Conservation (phyloP, 2,797 vertebrate species). For the Delichon dasypus region DNA sequence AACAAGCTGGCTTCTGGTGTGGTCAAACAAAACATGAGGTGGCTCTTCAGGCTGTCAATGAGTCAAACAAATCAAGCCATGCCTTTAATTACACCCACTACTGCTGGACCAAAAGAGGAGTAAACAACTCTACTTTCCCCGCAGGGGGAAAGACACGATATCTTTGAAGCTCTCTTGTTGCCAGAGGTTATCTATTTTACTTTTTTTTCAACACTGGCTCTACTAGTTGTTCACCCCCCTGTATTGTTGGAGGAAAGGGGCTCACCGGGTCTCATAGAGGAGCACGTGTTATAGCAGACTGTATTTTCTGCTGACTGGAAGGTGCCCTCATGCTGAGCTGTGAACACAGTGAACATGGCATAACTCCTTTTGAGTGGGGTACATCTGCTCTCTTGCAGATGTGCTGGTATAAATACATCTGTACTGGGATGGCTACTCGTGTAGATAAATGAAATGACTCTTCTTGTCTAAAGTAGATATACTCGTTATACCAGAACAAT, state of each 20-base stretch:
- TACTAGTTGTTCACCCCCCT: neutral
- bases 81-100: neutral
- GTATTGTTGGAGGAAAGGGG: neutral
- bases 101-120: neutral
- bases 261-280: neutral
- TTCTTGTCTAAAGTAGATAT: neutral
- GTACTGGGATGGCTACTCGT: neutral
- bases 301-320: neutral
- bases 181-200: neutral
- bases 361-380: neutral
- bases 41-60: neutral
- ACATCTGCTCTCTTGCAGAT: neutral
- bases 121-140: neutral
- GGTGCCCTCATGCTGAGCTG: neutral
- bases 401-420: neutral
- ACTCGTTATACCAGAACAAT: neutral
- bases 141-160: neutral
- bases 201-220: neutral
- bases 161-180: neutral
- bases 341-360: neutral
- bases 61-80: neutral
- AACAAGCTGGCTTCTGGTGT: neutral
- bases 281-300: fast-evolving
- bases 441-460: neutral
- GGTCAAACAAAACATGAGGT: neutral